These are phyloP conservation scores for Erebia ligea DNA, from an alignment of 2,888 invertebrate genomes.

Conservation along the genomic window DNA sequence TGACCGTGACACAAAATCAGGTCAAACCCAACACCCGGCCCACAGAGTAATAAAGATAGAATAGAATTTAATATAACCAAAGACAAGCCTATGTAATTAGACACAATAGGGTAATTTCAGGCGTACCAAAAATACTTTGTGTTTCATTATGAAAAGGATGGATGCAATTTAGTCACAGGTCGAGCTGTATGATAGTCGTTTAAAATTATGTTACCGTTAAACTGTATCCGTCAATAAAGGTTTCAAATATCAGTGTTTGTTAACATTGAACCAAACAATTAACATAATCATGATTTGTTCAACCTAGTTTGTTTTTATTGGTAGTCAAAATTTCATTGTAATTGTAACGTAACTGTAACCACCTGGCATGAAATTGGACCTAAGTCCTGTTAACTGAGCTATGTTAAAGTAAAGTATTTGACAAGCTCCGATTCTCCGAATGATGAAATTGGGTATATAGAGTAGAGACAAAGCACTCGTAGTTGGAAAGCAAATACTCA, in stretches of 20 bases:
- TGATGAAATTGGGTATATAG: neutral
- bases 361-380: too few relatives aligned
- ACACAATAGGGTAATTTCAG: neutral
- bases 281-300: too few relatives aligned
- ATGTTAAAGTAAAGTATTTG: neutral
- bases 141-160: neutral
- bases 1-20: constrained; percentile 37
- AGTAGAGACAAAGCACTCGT: too few relatives aligned
- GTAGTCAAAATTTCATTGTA: too few relatives aligned
- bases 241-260: too few relatives aligned
- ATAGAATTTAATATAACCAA: constrained; percentile 22
- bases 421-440: neutral
- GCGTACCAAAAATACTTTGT: constrained; percentile 1
- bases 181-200: too few relatives aligned
- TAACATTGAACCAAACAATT: too few relatives aligned
- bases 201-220: too few relatives aligned
- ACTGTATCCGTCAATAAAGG: too few relatives aligned
- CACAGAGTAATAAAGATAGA: constrained; percentile 5
- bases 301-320: too few relatives aligned
- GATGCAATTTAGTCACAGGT: neutral
- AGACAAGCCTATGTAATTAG: constrained; percentile 4
- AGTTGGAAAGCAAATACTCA: neutral
- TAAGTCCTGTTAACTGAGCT: neutral
- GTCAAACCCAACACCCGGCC: constrained; percentile 22
- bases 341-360: too few relatives aligned